Conservation (phyloP, 2,888 invertebrate species). For the Acleris holmiana region DNA sequence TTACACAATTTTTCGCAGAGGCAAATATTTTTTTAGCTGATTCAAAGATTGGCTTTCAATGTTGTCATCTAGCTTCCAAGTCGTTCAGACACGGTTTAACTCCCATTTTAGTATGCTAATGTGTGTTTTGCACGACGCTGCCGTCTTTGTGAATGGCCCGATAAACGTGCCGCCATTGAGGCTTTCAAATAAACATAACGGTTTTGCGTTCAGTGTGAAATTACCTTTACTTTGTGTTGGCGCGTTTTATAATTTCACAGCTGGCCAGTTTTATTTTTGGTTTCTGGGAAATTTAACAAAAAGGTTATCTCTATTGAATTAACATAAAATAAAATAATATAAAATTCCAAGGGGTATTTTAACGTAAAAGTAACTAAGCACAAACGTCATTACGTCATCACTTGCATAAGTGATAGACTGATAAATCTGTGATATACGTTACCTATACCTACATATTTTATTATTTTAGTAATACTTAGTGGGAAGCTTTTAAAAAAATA, state of each 20-base stretch:
- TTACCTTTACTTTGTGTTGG: constrained; percentile 2
- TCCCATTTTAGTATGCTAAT: constrained; percentile 54
- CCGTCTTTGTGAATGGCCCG: constrained; percentile 48
- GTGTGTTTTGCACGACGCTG: constrained; percentile 42
- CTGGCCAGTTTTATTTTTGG: too few relatives aligned
- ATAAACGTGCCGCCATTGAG: constrained; percentile 43
- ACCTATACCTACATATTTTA: too few relatives aligned
- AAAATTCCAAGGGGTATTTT: too few relatives aligned
- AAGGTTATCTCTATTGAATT: background rate
- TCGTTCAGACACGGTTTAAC: constrained; percentile 38
- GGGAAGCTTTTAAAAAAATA: too few relatives aligned
- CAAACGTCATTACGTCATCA: too few relatives aligned
- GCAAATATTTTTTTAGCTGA: background rate
- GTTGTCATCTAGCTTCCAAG: constrained; percentile 16
- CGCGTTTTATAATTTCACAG: background rate
- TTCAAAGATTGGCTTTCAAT: constrained; percentile 11
- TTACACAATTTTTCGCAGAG: too few relatives aligned
- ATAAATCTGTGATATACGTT: too few relatives aligned
- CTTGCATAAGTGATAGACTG: too few relatives aligned
- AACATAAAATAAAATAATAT: too few relatives aligned
- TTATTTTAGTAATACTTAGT: too few relatives aligned
- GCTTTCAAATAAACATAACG: constrained; percentile 36
- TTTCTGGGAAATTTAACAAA: background rate
- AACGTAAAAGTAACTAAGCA: too few relatives aligned
- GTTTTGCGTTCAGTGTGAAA: constrained; percentile 7